Evolutionary conservation across 2,113 vertebrate genomes (phyloP).

Genomic region (Nicator chloris): DNA sequence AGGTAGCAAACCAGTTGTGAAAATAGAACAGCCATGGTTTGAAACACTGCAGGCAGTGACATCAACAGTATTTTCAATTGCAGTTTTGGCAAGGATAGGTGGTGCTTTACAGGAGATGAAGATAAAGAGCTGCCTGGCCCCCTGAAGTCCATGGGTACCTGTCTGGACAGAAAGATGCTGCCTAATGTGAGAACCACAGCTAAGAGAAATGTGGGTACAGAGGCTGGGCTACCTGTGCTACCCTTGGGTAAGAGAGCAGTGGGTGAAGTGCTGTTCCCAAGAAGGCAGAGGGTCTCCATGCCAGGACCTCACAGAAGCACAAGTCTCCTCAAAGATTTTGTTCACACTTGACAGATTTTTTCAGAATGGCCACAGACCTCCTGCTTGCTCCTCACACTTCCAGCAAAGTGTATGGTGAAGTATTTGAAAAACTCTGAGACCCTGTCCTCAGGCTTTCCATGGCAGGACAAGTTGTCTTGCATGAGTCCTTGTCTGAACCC

Average conservation of each 20-base stretch:
- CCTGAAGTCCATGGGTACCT: rapidly evolving
- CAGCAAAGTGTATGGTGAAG: neutral
- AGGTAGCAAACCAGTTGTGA: neutral
- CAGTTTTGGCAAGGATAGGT: neutral
- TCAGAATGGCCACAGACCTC: neutral
- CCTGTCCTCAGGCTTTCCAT: neutral
- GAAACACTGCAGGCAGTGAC: neutral
- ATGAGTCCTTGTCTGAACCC: neutral
- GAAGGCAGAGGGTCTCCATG: neutral
- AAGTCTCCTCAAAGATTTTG: neutral
- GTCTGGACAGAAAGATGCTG: neutral
- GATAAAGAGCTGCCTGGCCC: neutral
- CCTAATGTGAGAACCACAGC: neutral
- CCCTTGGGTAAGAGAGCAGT: neutral
- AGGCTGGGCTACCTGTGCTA: neutral
- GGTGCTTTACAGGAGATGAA: neutral
- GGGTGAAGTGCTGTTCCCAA: neutral
- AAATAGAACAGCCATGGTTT: neutral
- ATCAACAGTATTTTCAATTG: neutral
- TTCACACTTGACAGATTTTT: neutral
- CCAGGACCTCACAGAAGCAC: neutral
- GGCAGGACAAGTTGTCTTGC: neutral
- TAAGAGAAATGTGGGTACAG: neutral
- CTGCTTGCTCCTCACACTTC: neutral
- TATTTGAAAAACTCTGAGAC: neutral